A percentile compares a stretch with the other conserved stretches of the same genome.
Evolutionary conservation across 2,113 vertebrate genomes (phyloP).

Genomic region (Ctenodactylus gundi): DNA sequence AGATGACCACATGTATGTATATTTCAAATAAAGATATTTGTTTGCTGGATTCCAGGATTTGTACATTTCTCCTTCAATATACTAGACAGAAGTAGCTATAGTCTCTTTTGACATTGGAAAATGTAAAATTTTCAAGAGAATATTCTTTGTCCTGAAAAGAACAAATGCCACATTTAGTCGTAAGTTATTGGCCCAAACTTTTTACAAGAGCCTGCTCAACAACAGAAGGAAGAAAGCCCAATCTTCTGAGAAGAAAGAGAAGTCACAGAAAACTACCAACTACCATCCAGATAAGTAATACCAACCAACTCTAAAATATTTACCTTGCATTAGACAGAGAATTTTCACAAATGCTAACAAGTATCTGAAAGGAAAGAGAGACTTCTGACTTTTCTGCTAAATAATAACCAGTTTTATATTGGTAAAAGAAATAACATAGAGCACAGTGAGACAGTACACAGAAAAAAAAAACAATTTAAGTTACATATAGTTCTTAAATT

Average conservation of each 20-base stretch:
- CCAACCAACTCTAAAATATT: background rate
- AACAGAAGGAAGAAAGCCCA: background rate
- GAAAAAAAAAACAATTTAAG: background rate
- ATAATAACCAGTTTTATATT: background rate
- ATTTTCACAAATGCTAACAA: background rate
- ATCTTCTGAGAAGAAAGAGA: background rate
- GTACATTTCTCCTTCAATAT: background rate
- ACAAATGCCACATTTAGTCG: background rate
- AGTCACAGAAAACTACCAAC: background rate
- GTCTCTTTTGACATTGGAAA: no score
- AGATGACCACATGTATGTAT: background rate
- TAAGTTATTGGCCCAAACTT: background rate
- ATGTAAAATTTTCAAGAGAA: background rate
- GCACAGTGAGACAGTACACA: background rate
- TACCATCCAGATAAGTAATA: background rate
- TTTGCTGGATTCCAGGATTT: background rate
- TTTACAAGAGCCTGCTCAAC: background rate
- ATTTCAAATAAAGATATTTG: background rate
- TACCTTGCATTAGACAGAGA: background rate
- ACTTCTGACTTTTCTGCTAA: background rate
- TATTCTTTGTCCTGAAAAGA: background rate
- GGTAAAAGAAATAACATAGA: background rate
- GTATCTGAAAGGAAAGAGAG: background rate
- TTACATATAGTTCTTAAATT: background rate
- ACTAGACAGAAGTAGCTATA: background rate